phyloP scores from a whole-genome alignment of 2,797 vertebrate species.

The Chaetodon trifasciatus region DNA sequence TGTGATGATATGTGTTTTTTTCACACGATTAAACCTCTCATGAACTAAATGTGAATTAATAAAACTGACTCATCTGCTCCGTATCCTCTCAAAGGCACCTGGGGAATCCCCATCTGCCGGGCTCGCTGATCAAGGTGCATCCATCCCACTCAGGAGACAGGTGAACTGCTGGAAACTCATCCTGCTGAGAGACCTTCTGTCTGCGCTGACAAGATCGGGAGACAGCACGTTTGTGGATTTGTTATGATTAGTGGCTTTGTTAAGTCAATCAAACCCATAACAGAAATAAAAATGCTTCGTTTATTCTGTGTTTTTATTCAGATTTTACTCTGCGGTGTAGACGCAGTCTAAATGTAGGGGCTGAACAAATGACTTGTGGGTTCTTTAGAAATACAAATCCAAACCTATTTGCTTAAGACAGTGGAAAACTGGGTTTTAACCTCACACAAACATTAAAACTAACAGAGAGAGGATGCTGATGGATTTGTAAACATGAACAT shows the following conservation, averaged over 20 bases:
- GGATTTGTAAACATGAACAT: background rate
- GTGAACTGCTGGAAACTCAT: slow-evolving; percentile 41
- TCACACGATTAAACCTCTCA: slow-evolving; percentile 46
- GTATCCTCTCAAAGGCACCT: slow-evolving; percentile 47
- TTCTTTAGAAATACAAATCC: background rate
- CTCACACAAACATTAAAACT: background rate
- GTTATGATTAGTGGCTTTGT: slow-evolving; percentile 38
- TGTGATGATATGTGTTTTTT: slow-evolving; percentile 25
- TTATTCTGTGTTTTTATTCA: background rate
- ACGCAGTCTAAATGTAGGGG: background rate
- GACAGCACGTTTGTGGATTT: slow-evolving; percentile 43
- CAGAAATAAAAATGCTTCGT: background rate
- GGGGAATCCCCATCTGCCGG: slow-evolving; percentile 74
- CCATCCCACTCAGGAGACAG: slow-evolving; percentile 55
- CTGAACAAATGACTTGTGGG: background rate
- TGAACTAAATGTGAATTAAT: slow-evolving; percentile 48
- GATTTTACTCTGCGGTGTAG: background rate
- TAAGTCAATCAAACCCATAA: slow-evolving; percentile 17
- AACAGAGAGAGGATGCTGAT: background rate
- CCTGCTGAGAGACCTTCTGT: slow-evolving; percentile 69
- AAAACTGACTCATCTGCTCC: slow-evolving; percentile 49
- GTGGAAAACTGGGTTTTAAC: background rate
- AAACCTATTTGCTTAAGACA: background rate
- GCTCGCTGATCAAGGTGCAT: slow-evolving; percentile 58
- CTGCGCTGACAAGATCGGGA: slow-evolving; percentile 45